These are phyloP conservation scores for Drosophila takahashii DNA, from an alignment of 1,140 invertebrate genomes.

Conservation along the genomic window DNA sequence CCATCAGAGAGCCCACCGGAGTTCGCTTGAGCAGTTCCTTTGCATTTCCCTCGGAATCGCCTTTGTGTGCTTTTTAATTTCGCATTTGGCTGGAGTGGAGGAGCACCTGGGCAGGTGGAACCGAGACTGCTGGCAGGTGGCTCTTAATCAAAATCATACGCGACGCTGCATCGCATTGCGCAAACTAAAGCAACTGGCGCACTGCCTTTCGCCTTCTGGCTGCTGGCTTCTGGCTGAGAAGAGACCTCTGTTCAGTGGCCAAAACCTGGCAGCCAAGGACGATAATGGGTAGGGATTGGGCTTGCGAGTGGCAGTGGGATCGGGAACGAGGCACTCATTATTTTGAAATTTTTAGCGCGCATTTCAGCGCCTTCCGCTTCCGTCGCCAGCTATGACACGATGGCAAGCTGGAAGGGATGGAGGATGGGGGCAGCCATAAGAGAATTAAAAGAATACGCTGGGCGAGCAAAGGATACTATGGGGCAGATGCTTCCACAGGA, in stretches of 20 bases:
- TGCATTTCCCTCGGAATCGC: constrained; percentile 13
- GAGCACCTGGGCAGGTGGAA: background rate
- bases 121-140: constrained; percentile 3
- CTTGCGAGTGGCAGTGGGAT: constrained; percentile 2
- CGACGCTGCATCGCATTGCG: constrained; percentile 67
- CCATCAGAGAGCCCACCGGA: background rate
- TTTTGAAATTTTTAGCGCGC: constrained; percentile 81
- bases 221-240: no score
- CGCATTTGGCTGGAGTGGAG: constrained; percentile 24
- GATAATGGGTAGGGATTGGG: constrained; percentile 9
- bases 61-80: constrained; percentile 58
- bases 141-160: constrained; percentile 82
- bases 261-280: constrained; percentile 1
- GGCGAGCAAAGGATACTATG: constrained; percentile 9
- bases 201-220: background rate
- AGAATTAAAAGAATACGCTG: constrained; percentile 55
- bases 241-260: background rate
- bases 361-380: constrained; percentile 78
- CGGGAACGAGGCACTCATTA: constrained; percentile 64
- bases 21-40: constrained; percentile 21
- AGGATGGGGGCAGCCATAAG: constrained; percentile 27
- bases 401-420: background rate
- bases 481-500: constrained; percentile 17
- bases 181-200: constrained; percentile 55
- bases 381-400: constrained; percentile 16